These are phyloP conservation scores for Astropecten irregularis DNA, from an alignment of 53 echinoderm and acorn worm species.

Conservation along the genomic window DNA sequence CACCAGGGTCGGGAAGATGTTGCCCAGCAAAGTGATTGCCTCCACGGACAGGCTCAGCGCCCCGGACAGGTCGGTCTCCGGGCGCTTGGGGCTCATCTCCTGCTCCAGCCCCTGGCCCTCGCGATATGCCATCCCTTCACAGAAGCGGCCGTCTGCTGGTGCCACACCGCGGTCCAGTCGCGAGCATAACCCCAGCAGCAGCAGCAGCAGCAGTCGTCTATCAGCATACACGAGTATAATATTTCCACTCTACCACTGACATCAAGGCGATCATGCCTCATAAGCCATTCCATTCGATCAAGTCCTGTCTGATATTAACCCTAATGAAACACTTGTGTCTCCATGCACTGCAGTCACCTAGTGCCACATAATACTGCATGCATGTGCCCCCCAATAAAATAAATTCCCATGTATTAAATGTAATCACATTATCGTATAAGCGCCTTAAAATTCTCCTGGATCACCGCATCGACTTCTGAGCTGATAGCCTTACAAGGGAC, in stretches of 20 bases:
- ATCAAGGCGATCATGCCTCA: neutral
- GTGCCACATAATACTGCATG: neutral
- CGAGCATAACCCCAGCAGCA: conserved; percentile 10
- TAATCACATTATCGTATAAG: too few relatives aligned
- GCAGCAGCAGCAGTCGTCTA: neutral
- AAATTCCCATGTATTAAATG: too few relatives aligned
- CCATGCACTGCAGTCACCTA: neutral
- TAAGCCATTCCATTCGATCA: neutral
- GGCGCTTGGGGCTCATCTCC: conserved; percentile 68
- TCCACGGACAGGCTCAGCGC: conserved; percentile 79
- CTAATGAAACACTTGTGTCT: neutral
- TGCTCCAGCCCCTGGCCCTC: conserved; percentile 85
- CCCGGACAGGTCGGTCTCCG: conserved; percentile 83
- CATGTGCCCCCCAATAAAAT: too few relatives aligned
- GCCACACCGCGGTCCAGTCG: neutral
- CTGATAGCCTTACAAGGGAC: too few relatives aligned
- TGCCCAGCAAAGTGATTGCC: conserved; percentile 75
- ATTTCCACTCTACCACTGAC: neutral
- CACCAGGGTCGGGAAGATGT: conserved; percentile 88
- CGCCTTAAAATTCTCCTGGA: too few relatives aligned
- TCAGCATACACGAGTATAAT: too few relatives aligned
- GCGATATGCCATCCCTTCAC: conserved; percentile 76
- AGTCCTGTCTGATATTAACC: neutral
- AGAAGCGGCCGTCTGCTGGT: neutral
- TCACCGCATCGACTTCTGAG: too few relatives aligned